Percentiles rank a stretch among this genome's conserved stretches.
Conservation (phyloP, 2,888 invertebrate genomes). For the Netelia fuscicornis region DNA sequence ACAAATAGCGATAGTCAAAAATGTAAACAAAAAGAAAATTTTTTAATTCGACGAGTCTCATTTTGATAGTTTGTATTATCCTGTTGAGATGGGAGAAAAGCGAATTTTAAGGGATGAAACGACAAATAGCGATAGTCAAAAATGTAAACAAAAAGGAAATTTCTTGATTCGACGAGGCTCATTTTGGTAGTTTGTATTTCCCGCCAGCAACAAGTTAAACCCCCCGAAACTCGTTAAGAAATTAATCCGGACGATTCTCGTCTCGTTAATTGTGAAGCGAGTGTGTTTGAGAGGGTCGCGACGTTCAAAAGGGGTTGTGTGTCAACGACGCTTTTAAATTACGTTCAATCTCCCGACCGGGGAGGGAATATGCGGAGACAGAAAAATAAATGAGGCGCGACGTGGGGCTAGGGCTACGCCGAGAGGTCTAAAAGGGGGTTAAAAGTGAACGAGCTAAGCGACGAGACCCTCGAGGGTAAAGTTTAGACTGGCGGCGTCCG, state of each 20-base stretch:
- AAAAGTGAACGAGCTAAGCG: conserved; percentile 37
- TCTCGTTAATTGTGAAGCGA: not conserved
- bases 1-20: not conserved
- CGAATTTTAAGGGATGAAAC: not conserved
- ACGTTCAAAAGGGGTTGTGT: not conserved
- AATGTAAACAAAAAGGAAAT: not conserved
- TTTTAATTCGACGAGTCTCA: not conserved
- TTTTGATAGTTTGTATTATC: not conserved
- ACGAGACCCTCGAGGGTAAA: conserved; percentile 30
- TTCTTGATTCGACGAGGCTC: not conserved
- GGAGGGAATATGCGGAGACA: not conserved
- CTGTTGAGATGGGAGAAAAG: no score
- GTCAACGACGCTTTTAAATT: conserved; percentile 36
- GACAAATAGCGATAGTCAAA: not conserved
- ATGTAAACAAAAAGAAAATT: not conserved
- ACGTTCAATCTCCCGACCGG: conserved; percentile 24
- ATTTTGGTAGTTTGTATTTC: not conserved
- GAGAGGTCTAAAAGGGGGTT: conserved; percentile 42
- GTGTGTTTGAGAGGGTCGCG: not conserved
- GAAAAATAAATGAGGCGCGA: conserved; percentile 53
- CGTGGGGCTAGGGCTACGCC: not conserved
- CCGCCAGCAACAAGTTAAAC: conserved; percentile 30
- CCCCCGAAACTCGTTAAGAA: not conserved
- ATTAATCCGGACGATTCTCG: not conserved
- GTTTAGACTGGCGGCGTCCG: conserved; percentile 16